Percentiles rank a stretch among this genome's conserved stretches.
These are phyloP conservation scores for Coenonympha glycerion DNA, from an alignment of 2,888 invertebrate genomes.

Conservation along the genomic window DNA sequence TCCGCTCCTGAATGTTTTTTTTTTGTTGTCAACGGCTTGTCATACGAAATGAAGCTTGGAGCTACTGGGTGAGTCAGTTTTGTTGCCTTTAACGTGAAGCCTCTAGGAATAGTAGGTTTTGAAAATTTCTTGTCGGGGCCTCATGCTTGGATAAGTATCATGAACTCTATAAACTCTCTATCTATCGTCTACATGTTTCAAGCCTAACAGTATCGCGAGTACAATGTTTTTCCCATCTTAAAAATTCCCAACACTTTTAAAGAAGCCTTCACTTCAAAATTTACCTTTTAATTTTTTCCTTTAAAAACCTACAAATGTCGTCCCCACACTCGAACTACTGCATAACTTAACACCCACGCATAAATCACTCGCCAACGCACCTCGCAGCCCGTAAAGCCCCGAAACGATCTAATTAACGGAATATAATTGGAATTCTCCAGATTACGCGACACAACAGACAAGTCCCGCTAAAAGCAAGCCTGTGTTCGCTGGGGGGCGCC, in stretches of 20 bases:
- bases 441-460: constrained; percentile 64
- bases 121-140: neutral
- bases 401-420: constrained; percentile 41
- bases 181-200: neutral
- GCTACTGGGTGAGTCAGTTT: constrained; percentile 32
- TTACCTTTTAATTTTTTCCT: no score
- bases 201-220: no score
- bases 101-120: neutral
- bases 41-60: constrained; percentile 50
- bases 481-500: constrained; percentile 49
- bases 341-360: neutral
- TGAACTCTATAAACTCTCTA: neutral
- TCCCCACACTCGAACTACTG: neutral
- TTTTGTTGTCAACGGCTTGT: constrained; percentile 38
- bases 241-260: neutral
- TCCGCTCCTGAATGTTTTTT: constrained; percentile 10
- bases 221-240: no score
- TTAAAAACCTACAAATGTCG: no score
- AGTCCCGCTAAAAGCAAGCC: constrained; percentile 67
- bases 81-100: neutral
- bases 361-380: constrained; percentile 10
- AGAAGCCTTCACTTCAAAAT: no score
- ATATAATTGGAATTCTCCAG: constrained; percentile 66
- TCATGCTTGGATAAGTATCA: neutral
- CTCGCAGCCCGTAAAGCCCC: constrained; percentile 11